Evolutionary conservation across 2,888 invertebrate genomes (phyloP), one percentile per base, ranked within the genome.

Genomic region (Plagiodera versicolora): DNA sequence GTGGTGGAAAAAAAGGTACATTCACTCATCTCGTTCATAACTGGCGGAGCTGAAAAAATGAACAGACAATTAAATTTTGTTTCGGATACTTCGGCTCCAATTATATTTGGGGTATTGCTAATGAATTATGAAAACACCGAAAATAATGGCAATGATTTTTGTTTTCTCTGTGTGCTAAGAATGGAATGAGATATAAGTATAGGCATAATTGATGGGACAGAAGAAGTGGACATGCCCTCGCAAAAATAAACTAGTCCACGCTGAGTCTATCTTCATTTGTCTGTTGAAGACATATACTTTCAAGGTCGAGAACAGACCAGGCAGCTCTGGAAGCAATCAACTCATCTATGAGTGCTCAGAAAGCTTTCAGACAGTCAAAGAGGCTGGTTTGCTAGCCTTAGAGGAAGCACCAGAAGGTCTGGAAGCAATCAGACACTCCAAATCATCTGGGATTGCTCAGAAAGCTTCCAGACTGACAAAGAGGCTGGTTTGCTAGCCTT

Each of bases 61-160:
- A 58, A 55, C 63, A 65, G 65, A 66, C 71, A 73, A 73, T 73
- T 73, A 72, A 71, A 70, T 67, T 67, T 65, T 60, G 63, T 63
- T 63, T 59, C 64, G 64, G 69, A 60, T 67, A 70, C 71, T 70
- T 67, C 51, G 57, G 59, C 3, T 67, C 71, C 71, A 72, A 71
- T 72, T 72, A 72, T 69, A 67, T 66, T 57, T 66, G 51, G 60
- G 56, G 45, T 64, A 61, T 60, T 59, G 64, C 66, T 67, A 66
- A 70, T 69, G 68, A 70, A 70, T 70, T 70, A 71, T 68, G 63
- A 66, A 68, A 70, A 68, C 67, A 68, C 67, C 60, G 63, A 63
- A 60, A 66, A 58, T 65, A 65, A 64, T 69, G 67, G 63, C 60
- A 63, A 61, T 60, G 61, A 67, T 66, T 70, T 69, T 69, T 67